These are phyloP conservation scores for Amorpha juglandis DNA, from an alignment of 2,888 invertebrate genomes.

Conservation along the genomic window DNA sequence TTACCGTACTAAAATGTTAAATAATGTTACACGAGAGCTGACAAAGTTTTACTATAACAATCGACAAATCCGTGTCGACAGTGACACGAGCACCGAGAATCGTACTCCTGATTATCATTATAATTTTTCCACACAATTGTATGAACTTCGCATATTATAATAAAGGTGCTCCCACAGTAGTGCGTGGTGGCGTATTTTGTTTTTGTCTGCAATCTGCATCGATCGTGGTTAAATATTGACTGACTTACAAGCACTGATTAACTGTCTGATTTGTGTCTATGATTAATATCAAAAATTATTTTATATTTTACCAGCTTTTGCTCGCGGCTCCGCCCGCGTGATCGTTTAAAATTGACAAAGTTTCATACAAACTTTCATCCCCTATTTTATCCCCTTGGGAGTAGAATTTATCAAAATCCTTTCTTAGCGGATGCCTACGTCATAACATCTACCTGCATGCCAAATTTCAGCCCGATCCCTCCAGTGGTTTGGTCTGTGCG, in stretches of 20 bases:
- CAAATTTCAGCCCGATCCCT: too few relatives aligned
- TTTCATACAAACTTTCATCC: too few relatives aligned
- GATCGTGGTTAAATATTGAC: not conserved
- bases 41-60: not conserved
- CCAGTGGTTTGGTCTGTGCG: too few relatives aligned
- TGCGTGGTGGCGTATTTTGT: slow-evolving; percentile 10
- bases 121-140: slow-evolving; percentile 28
- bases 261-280: not conserved
- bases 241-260: not conserved
- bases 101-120: slow-evolving; percentile 27
- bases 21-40: not conserved
- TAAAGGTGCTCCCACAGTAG: slow-evolving; percentile 17
- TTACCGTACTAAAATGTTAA: too few relatives aligned
- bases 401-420: too few relatives aligned
- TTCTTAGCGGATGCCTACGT: too few relatives aligned
- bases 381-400: too few relatives aligned
- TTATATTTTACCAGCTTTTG: too few relatives aligned
- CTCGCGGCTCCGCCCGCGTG: too few relatives aligned
- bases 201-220: too few relatives aligned
- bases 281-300: not conserved
- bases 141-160: slow-evolving; percentile 24
- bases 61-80: not conserved
- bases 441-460: too few relatives aligned
- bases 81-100: slow-evolving; percentile 12
- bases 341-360: too few relatives aligned